Evolutionary conservation across 2,113 vertebrate species (phyloP).

Genomic region (Cyanoderma ruficeps): DNA sequence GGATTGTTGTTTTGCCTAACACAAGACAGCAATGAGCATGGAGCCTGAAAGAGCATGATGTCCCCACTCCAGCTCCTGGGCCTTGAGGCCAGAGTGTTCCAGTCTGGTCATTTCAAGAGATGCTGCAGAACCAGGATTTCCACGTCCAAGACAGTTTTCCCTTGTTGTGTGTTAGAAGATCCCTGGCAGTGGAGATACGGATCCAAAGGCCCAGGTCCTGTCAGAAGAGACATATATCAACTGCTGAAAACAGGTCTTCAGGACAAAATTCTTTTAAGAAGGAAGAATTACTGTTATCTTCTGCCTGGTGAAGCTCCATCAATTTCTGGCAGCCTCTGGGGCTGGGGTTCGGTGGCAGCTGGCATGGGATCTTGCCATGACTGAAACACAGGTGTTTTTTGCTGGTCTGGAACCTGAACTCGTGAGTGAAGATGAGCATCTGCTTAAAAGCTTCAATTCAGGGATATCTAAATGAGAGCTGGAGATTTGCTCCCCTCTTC

Average conservation of each 20-base stretch:
- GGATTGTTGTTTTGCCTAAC: neutral
- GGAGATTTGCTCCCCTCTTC: neutral
- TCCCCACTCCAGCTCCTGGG: neutral
- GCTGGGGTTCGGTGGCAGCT: neutral
- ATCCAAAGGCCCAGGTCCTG: neutral
- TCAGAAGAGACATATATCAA: neutral
- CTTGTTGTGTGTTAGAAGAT: neutral
- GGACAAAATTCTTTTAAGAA: neutral
- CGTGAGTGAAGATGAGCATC: neutral
- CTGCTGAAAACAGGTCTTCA: neutral
- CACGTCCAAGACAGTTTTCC: neutral
- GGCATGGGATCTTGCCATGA: rapidly evolving
- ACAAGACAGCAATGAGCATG: neutral
- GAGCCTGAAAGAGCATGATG: neutral
- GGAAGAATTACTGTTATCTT: neutral
- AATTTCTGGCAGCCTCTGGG: neutral
- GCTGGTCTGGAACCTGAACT: neutral
- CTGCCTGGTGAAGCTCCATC: neutral
- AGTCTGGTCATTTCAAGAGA: neutral
- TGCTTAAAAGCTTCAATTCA: neutral
- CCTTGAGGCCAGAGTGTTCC: neutral
- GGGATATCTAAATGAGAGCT: neutral
- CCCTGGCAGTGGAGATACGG: neutral
- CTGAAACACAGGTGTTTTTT: neutral
- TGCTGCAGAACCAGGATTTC: neutral